Conservation (phyloP, 1,140 invertebrate species). For the Drosophila insularis region DNA sequence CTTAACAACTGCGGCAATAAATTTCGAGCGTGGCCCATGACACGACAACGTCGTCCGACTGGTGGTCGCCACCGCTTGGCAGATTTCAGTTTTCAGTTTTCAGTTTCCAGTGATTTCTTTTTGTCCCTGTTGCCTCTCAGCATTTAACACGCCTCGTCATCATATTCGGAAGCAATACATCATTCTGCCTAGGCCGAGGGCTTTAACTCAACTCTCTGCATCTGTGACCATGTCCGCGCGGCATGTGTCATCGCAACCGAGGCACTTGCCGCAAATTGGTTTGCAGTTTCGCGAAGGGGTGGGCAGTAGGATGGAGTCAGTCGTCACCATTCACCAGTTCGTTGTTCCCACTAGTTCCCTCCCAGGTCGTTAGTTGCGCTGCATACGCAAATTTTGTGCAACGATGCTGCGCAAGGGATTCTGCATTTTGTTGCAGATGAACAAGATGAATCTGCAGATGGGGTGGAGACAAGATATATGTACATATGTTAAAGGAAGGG, state of each 20-base stretch:
- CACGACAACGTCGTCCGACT: constrained; percentile 67
- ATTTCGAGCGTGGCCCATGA: constrained; percentile 75
- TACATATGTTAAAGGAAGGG: neutral
- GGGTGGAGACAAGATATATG: neutral
- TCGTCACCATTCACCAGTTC: neutral
- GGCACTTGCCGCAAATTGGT: constrained; percentile 80
- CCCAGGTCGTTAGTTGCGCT: constrained; percentile 61
- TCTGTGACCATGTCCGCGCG: constrained; percentile 38
- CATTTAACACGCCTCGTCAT: constrained; percentile 76
- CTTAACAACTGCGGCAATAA: constrained; percentile 78
- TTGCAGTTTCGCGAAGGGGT: constrained; percentile 57
- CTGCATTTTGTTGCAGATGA: neutral
- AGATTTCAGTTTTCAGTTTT: constrained; percentile 56
- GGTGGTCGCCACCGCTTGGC: constrained; percentile 37
- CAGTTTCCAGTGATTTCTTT: constrained; percentile 27
- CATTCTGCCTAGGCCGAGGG: constrained; percentile 49
- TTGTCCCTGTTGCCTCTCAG: constrained; percentile 13
- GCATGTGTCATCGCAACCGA: constrained; percentile 74
- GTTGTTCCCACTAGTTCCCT: constrained; percentile 1
- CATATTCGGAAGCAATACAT: constrained; percentile 81
- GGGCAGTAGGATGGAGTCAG: neutral
- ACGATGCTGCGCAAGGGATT: constrained; percentile 33
- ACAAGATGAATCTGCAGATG: neutral
- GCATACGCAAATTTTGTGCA: constrained; percentile 65
- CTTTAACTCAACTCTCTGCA: constrained; percentile 23